Percentiles rank a stretch among this genome's conserved stretches.
Conservation (phyloP, 2,797 vertebrate species). For the Calcarius lapponicus region DNA sequence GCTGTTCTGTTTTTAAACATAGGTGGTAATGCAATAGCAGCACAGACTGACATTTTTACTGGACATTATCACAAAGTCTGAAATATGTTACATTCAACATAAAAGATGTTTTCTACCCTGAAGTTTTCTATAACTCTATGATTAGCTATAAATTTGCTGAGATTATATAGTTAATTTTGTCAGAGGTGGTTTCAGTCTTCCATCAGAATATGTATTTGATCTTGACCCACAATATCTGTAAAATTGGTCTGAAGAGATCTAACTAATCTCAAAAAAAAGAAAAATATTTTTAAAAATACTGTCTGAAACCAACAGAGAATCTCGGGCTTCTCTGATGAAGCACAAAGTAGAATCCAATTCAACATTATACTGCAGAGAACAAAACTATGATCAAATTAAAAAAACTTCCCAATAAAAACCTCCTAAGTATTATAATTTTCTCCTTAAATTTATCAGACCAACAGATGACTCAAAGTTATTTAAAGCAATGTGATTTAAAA, state of each 20-base stretch:
- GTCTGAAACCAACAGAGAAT: neutral
- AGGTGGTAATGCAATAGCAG: fast-evolving
- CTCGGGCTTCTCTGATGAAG: neutral
- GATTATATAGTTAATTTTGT: neutral
- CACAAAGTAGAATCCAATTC: neutral
- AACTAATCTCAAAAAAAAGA: neutral
- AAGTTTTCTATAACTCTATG: neutral
- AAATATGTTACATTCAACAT: neutral
- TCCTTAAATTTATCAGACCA: neutral
- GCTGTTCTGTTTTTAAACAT: neutral
- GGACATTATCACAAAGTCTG: neutral
- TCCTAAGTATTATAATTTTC: neutral
- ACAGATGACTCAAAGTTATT: neutral
- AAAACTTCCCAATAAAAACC: neutral
- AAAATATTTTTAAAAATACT: neutral
- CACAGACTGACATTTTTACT: neutral
- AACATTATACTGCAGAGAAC: neutral
- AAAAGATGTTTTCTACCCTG: neutral
- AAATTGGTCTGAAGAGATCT: neutral
- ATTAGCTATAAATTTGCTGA: neutral
- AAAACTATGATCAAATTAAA: neutral
- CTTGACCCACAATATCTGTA: neutral
- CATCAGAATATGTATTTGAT: neutral
- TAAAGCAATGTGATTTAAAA: neutral
- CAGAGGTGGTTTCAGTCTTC: neutral